These are phyloP conservation scores for Poecilia gillii DNA, from an alignment of 2,797 vertebrate genomes.

Conservation along the genomic window DNA sequence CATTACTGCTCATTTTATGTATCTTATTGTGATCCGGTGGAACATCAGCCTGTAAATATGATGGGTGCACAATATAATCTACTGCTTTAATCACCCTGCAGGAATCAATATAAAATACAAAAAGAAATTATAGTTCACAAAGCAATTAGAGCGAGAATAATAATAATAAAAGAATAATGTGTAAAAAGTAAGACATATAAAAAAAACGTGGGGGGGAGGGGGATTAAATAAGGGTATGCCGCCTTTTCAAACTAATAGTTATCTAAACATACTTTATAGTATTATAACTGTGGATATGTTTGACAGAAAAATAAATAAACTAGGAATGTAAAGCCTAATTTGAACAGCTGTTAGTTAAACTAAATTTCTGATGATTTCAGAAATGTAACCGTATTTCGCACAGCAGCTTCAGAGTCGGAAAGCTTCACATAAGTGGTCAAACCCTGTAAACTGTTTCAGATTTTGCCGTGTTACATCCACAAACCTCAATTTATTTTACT, in stretches of 20 bases:
- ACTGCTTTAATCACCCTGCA: constrained; percentile 60
- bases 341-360: constrained; percentile 25
- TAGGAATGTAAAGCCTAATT: constrained; percentile 1
- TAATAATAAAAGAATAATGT: too few species aligned
- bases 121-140: constrained; percentile 28
- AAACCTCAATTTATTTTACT: neutral
- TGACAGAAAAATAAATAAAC: too few species aligned
- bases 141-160: constrained; percentile 43
- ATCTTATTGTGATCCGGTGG: constrained; percentile 47
- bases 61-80: constrained; percentile 23
- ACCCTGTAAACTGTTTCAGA: neutral
- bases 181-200: too few species aligned
- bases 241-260: too few species aligned
- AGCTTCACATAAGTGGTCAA: neutral
- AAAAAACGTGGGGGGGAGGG: too few species aligned
- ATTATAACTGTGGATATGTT: too few species aligned
- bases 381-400: neutral
- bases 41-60: constrained; percentile 44
- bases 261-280: too few species aligned
- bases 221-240: too few species aligned
- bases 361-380: constrained; percentile 5
- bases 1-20: constrained; percentile 64
- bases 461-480: neutral
- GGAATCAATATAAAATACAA: constrained; percentile 41
- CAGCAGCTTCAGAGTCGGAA: neutral